A percentile compares a stretch with the other conserved stretches of the same genome.
phyloP scores from a whole-genome alignment of 2,888 invertebrate species.

The Scaptomyza reducta region DNA sequence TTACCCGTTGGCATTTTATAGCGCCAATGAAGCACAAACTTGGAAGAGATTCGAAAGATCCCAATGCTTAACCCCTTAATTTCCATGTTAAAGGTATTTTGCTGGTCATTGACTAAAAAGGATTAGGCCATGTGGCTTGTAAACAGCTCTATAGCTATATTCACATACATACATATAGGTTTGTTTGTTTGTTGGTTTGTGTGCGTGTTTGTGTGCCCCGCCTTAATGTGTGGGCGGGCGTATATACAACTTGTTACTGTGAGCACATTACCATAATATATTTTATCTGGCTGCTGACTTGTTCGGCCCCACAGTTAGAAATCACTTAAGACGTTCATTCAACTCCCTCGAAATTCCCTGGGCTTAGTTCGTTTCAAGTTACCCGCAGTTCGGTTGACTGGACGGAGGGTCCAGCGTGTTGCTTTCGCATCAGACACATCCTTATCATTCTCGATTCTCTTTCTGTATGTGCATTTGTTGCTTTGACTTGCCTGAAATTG shows the following conservation, averaged over 20 bases:
- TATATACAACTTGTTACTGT: conserved; percentile 65
- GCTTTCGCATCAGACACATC: conserved; percentile 17
- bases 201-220: conserved; percentile 9
- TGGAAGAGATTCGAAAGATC: conserved; percentile 4
- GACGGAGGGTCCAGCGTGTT: conserved; percentile 5
- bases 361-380: conserved; percentile 32
- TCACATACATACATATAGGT: not conserved
- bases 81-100: conserved; percentile 43
- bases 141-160: conserved; percentile 22
- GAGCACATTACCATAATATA: conserved; percentile 75
- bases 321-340: conserved; percentile 64
- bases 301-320: conserved; percentile 49
- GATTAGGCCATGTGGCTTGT: conserved; percentile 51
- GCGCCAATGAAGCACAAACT: conserved; percentile 41
- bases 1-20: conserved; percentile 46
- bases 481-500: conserved; percentile 73
- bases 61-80: conserved; percentile 5
- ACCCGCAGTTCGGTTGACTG: conserved; percentile 35
- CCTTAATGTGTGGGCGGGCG: conserved; percentile 39
- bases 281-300: conserved; percentile 63
- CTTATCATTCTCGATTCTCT: conserved; percentile 9
- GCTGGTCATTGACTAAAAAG: conserved; percentile 64
- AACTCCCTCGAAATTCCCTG: conserved; percentile 9
- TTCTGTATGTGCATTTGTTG: conserved; percentile 54
- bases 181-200: conserved; percentile 5